Evolutionary conservation across 2,888 invertebrate species (phyloP), one percentile per base, ranked within the genome.

Genomic region (Marasmarcha lunaedactyla): DNA sequence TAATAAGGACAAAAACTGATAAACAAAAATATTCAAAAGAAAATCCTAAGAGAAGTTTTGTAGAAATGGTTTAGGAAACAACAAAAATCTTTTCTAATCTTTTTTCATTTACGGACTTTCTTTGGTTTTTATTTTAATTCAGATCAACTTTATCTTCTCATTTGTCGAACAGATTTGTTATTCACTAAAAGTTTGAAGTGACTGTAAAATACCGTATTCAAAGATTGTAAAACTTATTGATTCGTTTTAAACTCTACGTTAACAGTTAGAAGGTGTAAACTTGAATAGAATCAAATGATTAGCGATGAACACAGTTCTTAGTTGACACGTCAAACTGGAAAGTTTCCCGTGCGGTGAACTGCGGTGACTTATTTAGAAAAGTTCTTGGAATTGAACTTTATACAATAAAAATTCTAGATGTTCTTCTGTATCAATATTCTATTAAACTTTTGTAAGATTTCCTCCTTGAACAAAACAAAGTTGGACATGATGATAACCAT

Each of bases 161-260:
- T 79, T 76, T 78, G 71, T 63, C 54, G 63, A 68, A 62, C 60
- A 76, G 79, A 78, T 81, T 79, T 81, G 79, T 79, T 79, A 79
- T 79, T 78, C 78, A 74, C 71, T 78, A 67, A 67, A 71, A 79
- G 79, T 81, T 79, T 77, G 9, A 79, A 79, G 79, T 77, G 78
- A 68, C 73, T 79, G 77, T 72, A 78, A 78, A 77, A 76, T 73
- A 76, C 68, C 66, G 69, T 72, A 67, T 70, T 71, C 66, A 68
- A 73, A 74, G 72, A 71, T 71, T 78, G 71, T 72, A 71, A 72
- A 65, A 63, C 68, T 54, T 60, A 59, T 42, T 49, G 37, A 44
- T 49, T 54, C 25, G 25, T 6, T 6, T 5, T 5, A 25, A 25
- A 25, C 9, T 25, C 6, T 6, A 25, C 25, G 6, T 25, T 25